phyloP scores from a whole-genome alignment of 2,797 vertebrate genomes.

The Hafferia zeledoni region DNA sequence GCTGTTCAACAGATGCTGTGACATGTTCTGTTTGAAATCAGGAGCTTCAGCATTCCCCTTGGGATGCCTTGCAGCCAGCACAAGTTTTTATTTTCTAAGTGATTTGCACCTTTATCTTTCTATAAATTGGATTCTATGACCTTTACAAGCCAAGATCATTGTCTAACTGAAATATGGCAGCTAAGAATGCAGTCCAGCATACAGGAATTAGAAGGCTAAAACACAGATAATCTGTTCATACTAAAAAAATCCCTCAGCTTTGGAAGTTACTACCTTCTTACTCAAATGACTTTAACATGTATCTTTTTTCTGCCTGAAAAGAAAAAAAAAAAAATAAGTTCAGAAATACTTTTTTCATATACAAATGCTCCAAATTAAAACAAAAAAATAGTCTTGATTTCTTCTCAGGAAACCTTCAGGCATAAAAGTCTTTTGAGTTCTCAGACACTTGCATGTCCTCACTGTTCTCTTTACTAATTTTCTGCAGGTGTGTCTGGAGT shows the following conservation, averaged over 20 bases:
- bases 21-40: not conserved
- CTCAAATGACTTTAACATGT: not conserved
- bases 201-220: not conserved
- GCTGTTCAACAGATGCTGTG: not conserved
- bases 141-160: not conserved
- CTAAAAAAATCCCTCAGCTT: not conserved
- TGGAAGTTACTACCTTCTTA: not conserved
- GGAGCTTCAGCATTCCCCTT: not conserved
- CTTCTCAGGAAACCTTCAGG: not conserved
- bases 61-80: not conserved
- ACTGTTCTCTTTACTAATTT: not conserved
- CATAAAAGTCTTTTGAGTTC: not conserved
- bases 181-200: not conserved
- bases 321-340: not conserved
- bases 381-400: not conserved
- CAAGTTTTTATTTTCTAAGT: not conserved
- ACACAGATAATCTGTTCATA: not conserved
- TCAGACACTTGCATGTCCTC: not conserved
- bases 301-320: rapidly evolving
- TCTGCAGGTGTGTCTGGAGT: not conserved
- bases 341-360: not conserved
- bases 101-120: not conserved
- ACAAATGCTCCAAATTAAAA: not conserved
- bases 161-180: not conserved
- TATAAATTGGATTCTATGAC: not conserved